phyloP scores from a whole-genome alignment of 2,888 invertebrate genomes.

The Epistrophe eligans region DNA sequence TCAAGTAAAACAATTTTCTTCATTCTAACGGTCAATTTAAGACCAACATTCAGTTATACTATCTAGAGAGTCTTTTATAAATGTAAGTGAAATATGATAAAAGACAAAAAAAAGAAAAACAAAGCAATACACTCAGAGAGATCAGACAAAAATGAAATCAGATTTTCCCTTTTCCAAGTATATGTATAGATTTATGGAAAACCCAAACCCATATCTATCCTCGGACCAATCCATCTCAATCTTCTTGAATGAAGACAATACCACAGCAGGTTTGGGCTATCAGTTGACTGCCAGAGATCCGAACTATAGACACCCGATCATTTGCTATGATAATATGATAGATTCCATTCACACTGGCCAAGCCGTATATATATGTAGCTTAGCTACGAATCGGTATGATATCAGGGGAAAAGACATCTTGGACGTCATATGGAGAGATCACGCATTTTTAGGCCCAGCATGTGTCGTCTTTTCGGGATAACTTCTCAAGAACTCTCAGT shows the following conservation, averaged over 20 bases:
- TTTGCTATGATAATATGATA: slow-evolving; percentile 55
- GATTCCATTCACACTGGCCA: slow-evolving; percentile 49
- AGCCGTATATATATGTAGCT: neutral
- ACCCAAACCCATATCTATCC: slow-evolving; percentile 64
- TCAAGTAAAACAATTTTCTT: slow-evolving; percentile 20
- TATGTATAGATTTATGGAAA: slow-evolving; percentile 1
- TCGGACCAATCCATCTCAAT: slow-evolving; percentile 72
- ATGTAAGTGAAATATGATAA: slow-evolving; percentile 57
- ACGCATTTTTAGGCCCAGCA: slow-evolving; percentile 48
- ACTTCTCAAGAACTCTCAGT: slow-evolving; percentile 47
- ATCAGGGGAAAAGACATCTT: neutral
- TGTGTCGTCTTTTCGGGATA: slow-evolving; percentile 30
- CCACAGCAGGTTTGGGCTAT: slow-evolving; percentile 68
- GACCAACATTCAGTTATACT: slow-evolving; percentile 19
- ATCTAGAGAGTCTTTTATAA: slow-evolving; percentile 24
- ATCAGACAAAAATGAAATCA: slow-evolving; percentile 39
- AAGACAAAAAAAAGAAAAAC: slow-evolving; percentile 29
- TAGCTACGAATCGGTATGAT: neutral
- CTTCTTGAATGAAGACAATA: slow-evolving; percentile 68
- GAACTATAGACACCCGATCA: slow-evolving; percentile 31
- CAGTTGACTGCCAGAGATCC: slow-evolving; percentile 23
- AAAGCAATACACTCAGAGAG: slow-evolving; percentile 53
- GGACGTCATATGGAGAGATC: slow-evolving; percentile 37
- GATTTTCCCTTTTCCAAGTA: slow-evolving; percentile 53
- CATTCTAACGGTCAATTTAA: slow-evolving; percentile 60